These are phyloP conservation scores for Melipona quadrifasciata DNA, from an alignment of 1,140 invertebrate genomes.

Conservation along the genomic window DNA sequence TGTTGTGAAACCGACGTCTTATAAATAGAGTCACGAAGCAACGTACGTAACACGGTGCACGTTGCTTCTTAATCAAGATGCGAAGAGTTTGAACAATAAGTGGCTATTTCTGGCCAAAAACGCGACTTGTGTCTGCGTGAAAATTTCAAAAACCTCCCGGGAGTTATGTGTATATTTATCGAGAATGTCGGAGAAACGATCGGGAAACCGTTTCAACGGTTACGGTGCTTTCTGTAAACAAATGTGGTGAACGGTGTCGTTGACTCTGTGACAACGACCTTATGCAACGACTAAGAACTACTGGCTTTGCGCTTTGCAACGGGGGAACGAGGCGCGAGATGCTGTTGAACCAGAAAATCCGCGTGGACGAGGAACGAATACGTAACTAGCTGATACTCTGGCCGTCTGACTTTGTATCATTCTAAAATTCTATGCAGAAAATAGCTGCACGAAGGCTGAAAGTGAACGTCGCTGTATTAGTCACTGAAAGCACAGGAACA, in stretches of 20 bases:
- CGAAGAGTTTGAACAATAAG: not conserved
- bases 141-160: no score
- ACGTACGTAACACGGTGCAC: not conserved
- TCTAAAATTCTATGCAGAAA: not conserved
- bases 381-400: not conserved
- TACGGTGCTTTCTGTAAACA: slow-evolving; percentile 1
- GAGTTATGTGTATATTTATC: not conserved
- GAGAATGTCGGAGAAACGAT: not conserved
- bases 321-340: not conserved
- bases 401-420: not conserved
- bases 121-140: no score
- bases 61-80: not conserved
- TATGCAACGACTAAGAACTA: slow-evolving; percentile 4
- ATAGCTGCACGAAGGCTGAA: not conserved
- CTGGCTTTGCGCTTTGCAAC: not conserved
- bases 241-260: slow-evolving; percentile 22
- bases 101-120: not conserved
- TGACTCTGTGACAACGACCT: slow-evolving; percentile 38
- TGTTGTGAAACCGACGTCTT: slow-evolving; percentile 36
- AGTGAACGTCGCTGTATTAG: not conserved
- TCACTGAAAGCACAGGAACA: no score
- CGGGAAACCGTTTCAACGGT: not conserved
- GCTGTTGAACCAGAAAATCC: not conserved
- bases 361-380: not conserved
- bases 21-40: slow-evolving; percentile 21